phyloP scores from a whole-genome alignment of 2,888 invertebrate species.

The Scrobipalpa costella region DNA sequence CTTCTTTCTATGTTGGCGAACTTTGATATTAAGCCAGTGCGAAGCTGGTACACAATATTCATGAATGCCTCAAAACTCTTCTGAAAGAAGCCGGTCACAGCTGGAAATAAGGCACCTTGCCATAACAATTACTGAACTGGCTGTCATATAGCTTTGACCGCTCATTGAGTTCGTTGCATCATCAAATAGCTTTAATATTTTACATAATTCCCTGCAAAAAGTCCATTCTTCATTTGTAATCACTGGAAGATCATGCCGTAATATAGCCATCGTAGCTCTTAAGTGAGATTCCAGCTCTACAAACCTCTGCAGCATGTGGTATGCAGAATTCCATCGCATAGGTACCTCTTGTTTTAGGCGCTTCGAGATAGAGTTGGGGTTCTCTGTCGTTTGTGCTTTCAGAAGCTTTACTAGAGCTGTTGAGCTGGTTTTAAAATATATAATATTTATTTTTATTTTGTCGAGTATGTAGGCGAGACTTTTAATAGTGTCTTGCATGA shows the following conservation, averaged over 20 bases:
- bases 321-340: constrained; percentile 35
- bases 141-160: constrained; percentile 38
- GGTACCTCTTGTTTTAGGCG: constrained; percentile 34
- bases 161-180: constrained; percentile 36
- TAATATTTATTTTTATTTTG: constrained; percentile 30
- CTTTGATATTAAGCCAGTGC: constrained; percentile 27
- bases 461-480: no score
- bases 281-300: constrained; percentile 28
- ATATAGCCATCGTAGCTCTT: constrained; percentile 25
- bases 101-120: constrained; percentile 33
- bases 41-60: neutral
- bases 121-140: constrained; percentile 37
- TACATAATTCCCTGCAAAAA: constrained; percentile 19
- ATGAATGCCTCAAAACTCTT: neutral
- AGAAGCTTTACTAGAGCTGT: constrained; percentile 29
- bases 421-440: constrained; percentile 29
- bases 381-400: constrained; percentile 29
- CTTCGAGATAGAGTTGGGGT: constrained; percentile 27
- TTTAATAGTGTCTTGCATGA: no score
- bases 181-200: constrained; percentile 36
- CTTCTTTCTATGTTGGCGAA: constrained; percentile 31
- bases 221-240: constrained; percentile 31
- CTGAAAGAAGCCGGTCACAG: constrained; percentile 9
- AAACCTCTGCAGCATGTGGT: constrained; percentile 29
- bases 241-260: constrained; percentile 26